Percentiles rank a stretch among this genome's conserved stretches.
Conservation (phyloP, 1,140 invertebrate genomes). For the Drosophila jambulina region DNA sequence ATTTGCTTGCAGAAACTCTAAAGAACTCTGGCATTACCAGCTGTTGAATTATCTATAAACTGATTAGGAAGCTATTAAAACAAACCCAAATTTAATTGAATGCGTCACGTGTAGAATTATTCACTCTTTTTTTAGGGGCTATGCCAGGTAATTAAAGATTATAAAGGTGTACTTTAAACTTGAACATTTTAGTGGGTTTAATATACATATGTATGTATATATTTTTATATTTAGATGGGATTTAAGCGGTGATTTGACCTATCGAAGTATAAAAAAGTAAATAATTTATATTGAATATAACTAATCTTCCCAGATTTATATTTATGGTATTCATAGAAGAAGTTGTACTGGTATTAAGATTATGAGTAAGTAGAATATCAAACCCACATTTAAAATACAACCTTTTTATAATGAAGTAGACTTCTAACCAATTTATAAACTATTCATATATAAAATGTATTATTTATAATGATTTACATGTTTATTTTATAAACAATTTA, state of each 20-base stretch:
- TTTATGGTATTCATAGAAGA: too few relatives aligned
- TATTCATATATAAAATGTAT: too few relatives aligned
- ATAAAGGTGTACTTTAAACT: not conserved
- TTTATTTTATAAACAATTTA: not conserved
- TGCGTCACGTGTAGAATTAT: conserved; percentile 34
- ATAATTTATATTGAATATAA: too few relatives aligned
- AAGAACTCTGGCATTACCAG: conserved; percentile 37
- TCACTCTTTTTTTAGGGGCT: conserved; percentile 3
- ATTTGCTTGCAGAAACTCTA: not conserved
- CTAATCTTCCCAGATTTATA: too few relatives aligned
- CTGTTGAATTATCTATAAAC: conserved; percentile 77
- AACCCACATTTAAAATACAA: too few relatives aligned
- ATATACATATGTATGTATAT: too few relatives aligned
- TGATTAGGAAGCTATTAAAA: conserved; percentile 67
- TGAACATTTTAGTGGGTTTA: not conserved
- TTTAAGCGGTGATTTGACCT: not conserved
- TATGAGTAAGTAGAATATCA: too few relatives aligned
- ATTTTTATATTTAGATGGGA: not conserved
- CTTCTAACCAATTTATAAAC: too few relatives aligned
- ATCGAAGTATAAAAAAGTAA: too few relatives aligned
- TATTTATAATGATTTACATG: not conserved
- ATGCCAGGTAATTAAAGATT: conserved; percentile 1
- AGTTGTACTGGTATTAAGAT: too few relatives aligned
- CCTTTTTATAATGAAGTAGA: too few relatives aligned
- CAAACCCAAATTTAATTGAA: conserved; percentile 36